Conservation (phyloP, 2,888 invertebrate genomes). For the Dorcus hopei region DNA sequence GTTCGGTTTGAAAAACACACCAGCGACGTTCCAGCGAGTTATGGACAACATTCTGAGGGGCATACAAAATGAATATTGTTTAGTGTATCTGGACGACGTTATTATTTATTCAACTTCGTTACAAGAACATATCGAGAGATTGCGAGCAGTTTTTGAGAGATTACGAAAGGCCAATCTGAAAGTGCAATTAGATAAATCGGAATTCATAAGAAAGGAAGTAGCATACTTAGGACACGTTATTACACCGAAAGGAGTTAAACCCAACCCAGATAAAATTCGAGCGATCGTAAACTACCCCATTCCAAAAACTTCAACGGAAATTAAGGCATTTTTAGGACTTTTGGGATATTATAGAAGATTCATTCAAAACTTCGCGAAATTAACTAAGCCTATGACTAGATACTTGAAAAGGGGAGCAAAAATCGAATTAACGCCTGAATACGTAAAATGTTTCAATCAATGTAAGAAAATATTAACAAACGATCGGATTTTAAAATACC, state of each 20-base stretch:
- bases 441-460: slow-evolving; percentile 1
- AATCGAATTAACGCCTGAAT: slow-evolving; percentile 1
- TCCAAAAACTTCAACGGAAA: slow-evolving; percentile 2
- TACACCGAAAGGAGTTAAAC: neutral
- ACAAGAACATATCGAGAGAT: slow-evolving; percentile 29
- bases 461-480: slow-evolving; percentile 13
- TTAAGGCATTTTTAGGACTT: slow-evolving; percentile 9
- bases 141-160: slow-evolving; percentile 27
- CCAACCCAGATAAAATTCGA: neutral
- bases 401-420: neutral
- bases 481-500: slow-evolving; percentile 10
- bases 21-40: slow-evolving; percentile 36
- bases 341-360: neutral
- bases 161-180: slow-evolving; percentile 5
- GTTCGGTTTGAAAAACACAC: slow-evolving; percentile 35
- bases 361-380: too few relatives aligned
- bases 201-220: too few relatives aligned
- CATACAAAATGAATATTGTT: neutral
- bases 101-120: slow-evolving; percentile 30
- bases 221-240: too few relatives aligned
- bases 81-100: slow-evolving; percentile 29
- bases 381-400: too few relatives aligned
- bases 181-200: too few relatives aligned
- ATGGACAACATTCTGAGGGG: slow-evolving; percentile 1
- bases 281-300: neutral